Conservation (phyloP, 2,797 vertebrate genomes). For the Danio tinwini region DNA sequence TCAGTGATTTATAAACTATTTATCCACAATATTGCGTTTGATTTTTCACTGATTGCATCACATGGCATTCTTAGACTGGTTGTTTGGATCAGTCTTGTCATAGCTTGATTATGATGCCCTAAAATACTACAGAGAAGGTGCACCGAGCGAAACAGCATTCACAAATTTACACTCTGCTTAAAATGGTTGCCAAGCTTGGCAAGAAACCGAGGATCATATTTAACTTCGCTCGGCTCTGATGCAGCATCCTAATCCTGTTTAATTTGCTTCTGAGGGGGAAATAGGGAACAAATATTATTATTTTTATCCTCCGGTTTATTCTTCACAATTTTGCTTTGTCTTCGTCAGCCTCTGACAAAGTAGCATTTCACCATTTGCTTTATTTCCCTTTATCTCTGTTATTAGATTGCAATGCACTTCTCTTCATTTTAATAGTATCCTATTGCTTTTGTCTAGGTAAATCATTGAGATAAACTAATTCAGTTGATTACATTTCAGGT, state of each 20-base stretch:
- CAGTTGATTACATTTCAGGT: conserved; percentile 1
- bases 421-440: not conserved
- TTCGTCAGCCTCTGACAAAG: not conserved
- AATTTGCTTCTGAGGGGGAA: conserved; percentile 65
- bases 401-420: not conserved
- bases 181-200: conserved; percentile 66
- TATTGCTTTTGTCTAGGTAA: conserved; percentile 8
- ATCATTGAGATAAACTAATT: conserved; percentile 2
- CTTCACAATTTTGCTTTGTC: conserved; percentile 8
- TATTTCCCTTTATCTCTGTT: conserved; percentile 7
- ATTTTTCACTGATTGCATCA: not conserved
- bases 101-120: not conserved
- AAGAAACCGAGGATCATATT: conserved; percentile 70
- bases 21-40: not conserved
- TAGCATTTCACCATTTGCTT: not conserved
- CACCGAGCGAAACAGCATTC: conserved; percentile 24
- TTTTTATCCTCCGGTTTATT: conserved; percentile 54
- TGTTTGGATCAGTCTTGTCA: not conserved
- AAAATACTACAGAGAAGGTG: not conserved
- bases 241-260: conserved; percentile 74
- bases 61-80: not conserved
- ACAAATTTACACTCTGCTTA: conserved; percentile 28
- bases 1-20: too few relatives aligned
- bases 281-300: conserved; percentile 66
- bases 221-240: conserved; percentile 67